Evolutionary conservation across 2,797 vertebrate species (phyloP).

Genomic region (Halcyon badia): DNA sequence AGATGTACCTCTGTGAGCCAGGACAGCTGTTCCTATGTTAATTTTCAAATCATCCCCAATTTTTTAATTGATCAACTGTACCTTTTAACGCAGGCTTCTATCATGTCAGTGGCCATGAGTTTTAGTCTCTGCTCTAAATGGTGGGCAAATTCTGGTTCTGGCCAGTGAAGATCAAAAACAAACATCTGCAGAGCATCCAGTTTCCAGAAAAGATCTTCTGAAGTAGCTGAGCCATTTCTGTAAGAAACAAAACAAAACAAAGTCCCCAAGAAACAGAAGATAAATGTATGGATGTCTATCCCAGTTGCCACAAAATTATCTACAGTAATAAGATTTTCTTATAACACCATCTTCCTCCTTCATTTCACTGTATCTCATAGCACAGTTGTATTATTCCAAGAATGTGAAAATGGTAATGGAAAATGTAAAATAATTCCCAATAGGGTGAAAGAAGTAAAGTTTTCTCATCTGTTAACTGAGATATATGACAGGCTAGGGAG

Average conservation of each 20-base stretch:
- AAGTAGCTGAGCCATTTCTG: slow-evolving; percentile 94
- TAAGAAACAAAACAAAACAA: slow-evolving; percentile 63
- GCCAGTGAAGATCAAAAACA: slow-evolving; percentile 95
- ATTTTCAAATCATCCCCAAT: neutral
- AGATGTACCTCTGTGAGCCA: neutral
- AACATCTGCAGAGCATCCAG: slow-evolving; percentile 97
- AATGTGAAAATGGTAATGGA: neutral
- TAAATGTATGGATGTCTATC: slow-evolving; percentile 81
- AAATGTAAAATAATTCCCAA: neutral
- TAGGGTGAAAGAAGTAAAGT: neutral
- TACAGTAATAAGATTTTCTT: neutral
- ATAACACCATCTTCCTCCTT: neutral
- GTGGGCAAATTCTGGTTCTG: slow-evolving; percentile 94
- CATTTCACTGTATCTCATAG: neutral
- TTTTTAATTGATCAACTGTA: slow-evolving; percentile 63
- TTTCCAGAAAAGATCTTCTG: slow-evolving; percentile 98
- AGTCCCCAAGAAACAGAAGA: slow-evolving; percentile 85
- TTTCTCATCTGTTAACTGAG: neutral
- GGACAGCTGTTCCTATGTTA: neutral
- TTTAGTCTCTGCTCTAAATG: slow-evolving; percentile 98
- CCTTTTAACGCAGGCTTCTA: slow-evolving; percentile 98
- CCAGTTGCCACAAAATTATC: neutral
- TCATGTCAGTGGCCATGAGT: slow-evolving; percentile 99
- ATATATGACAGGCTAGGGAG: neutral
- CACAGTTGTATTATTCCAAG: neutral